Evolutionary conservation across 2,113 vertebrate genomes (phyloP).

Genomic region (Cyprinodon brontotheroides): DNA sequence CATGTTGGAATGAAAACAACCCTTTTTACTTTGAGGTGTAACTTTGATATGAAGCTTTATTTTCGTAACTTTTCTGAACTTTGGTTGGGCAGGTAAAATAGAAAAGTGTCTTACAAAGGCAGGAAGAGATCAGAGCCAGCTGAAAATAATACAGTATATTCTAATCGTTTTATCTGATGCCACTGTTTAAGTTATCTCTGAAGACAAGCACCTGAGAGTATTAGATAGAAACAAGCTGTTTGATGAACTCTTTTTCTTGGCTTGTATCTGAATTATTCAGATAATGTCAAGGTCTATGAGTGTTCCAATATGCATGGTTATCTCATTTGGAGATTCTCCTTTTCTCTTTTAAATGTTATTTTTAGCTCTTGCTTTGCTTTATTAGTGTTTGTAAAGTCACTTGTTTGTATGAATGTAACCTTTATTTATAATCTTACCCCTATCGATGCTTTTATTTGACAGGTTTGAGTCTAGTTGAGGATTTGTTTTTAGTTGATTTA

Average conservation of each 20-base stretch:
- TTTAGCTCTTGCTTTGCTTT: not conserved
- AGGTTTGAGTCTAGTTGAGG: no score
- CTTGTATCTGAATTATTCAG: not conserved
- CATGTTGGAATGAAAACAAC: not conserved
- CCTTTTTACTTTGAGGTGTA: not conserved
- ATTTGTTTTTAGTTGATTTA: no score
- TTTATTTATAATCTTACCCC: not conserved
- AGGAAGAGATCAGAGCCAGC: not conserved
- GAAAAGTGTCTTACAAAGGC: not conserved
- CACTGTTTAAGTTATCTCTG: not conserved
- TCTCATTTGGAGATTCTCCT: no score
- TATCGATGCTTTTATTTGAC: not conserved
- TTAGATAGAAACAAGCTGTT: no score
- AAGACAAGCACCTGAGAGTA: not conserved
- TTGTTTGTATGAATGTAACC: not conserved
- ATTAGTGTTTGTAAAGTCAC: not conserved
- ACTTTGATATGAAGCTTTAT: not conserved
- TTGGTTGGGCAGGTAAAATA: slow-evolving; percentile 1
- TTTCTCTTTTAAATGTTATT: no score
- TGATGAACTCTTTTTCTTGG: not conserved
- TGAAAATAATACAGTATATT: not conserved
- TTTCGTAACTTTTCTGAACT: not conserved
- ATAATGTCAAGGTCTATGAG: not conserved
- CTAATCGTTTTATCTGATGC: not conserved
- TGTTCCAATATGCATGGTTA: not conserved